Conservation (phyloP, 2,888 invertebrate genomes). For the Dusona sp. region DNA sequence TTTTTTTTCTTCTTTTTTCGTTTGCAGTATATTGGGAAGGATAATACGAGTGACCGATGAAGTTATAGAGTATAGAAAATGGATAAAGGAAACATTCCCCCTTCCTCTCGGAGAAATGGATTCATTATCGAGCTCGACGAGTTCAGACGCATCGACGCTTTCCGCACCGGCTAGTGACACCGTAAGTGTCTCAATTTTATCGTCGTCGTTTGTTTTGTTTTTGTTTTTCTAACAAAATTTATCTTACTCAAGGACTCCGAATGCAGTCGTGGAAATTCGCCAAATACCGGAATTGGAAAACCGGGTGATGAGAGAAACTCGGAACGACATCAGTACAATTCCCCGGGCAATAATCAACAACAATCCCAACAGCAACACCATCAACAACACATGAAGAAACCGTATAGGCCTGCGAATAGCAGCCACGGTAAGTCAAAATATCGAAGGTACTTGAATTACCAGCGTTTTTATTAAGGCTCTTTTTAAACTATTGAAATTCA, state of each 20-base stretch:
- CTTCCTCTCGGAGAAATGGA: constrained; percentile 80
- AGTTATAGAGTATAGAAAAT: constrained; percentile 91
- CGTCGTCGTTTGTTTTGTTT: constrained; percentile 22
- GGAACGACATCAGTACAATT: constrained; percentile 79
- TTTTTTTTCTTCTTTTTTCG: not conserved
- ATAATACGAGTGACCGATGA: constrained; percentile 97
- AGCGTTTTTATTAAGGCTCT: not conserved
- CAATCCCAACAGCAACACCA: constrained; percentile 67
- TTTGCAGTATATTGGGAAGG: constrained; percentile 91
- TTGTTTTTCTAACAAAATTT: not conserved
- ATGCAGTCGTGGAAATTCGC: constrained; percentile 83
- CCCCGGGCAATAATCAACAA: constrained; percentile 78
- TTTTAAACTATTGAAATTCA: constrained; percentile 72
- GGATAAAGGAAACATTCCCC: constrained; percentile 87
- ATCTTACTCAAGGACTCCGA: constrained; percentile 80
- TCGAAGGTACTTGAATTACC: not conserved
- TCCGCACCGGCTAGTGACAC: constrained; percentile 84
- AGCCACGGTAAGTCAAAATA: constrained; percentile 76
- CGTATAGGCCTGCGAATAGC: constrained; percentile 78
- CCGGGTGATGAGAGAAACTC: constrained; percentile 79
- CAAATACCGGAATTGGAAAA: constrained; percentile 81
- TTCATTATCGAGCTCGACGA: constrained; percentile 83
- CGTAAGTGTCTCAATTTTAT: constrained; percentile 72
- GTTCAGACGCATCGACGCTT: constrained; percentile 83
- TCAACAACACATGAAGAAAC: constrained; percentile 79